Evolutionary conservation across 2,888 invertebrate genomes (phyloP).

Genomic region (Chymomyza procnemis): DNA sequence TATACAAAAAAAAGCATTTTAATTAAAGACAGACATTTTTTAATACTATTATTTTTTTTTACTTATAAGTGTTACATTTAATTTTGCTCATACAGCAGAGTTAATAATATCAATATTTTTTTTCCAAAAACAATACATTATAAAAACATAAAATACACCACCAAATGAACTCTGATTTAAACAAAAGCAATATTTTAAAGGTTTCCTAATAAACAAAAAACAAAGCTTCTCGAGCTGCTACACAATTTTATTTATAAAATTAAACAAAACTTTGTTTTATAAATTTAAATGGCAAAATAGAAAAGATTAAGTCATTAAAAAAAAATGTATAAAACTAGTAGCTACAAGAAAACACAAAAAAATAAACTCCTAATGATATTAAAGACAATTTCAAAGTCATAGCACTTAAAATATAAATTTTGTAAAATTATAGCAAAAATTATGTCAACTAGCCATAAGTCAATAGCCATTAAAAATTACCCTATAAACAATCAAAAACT

Average conservation of each 20-base stretch:
- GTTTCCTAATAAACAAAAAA: background rate
- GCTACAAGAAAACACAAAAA: conserved; percentile 37
- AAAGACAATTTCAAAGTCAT: conserved; percentile 11
- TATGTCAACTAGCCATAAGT: conserved; percentile 42
- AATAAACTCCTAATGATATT: conserved; percentile 55
- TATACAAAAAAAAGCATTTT: too few species aligned
- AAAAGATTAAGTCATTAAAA: background rate
- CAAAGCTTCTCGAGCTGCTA: too few species aligned
- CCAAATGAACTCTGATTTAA: background rate
- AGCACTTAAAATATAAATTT: background rate
- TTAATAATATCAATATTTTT: too few species aligned
- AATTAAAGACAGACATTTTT: too few species aligned
- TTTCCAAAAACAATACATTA: too few species aligned
- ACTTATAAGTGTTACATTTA: too few species aligned
- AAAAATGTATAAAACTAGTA: conserved; percentile 37
- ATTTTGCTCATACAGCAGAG: too few species aligned
- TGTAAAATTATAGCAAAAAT: conserved; percentile 37
- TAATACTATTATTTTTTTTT: too few species aligned
- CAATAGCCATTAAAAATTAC: conserved; percentile 32
- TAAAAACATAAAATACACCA: too few species aligned
- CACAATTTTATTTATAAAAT: too few species aligned
- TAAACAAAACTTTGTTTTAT: background rate
- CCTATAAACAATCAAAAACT: conserved; percentile 61
- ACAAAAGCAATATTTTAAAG: background rate
- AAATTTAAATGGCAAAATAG: background rate